These are phyloP conservation scores for Bolborhynchus lineola DNA, from an alignment of 2,113 vertebrate genomes.

Conservation along the genomic window DNA sequence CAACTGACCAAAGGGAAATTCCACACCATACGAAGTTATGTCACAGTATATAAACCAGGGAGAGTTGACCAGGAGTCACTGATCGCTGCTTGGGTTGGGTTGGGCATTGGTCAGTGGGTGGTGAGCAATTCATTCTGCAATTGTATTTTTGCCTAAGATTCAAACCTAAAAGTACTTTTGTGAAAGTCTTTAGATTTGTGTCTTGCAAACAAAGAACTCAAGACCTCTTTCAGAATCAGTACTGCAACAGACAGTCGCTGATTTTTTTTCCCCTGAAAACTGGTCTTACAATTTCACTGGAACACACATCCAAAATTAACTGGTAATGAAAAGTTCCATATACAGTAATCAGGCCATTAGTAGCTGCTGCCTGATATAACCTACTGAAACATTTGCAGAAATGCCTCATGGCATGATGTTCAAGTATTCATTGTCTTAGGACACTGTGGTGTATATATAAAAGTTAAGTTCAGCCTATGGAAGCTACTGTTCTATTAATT, in stretches of 20 bases:
- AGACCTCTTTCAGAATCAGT: not conserved
- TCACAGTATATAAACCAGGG: not conserved
- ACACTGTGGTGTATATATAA: not conserved
- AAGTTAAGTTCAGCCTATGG: not conserved
- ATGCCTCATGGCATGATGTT: not conserved
- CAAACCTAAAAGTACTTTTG: not conserved
- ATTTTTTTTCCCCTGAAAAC: not conserved
- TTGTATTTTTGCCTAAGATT: not conserved
- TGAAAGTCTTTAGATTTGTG: not conserved
- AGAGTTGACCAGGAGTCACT: not conserved
- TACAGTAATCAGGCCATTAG: not conserved
- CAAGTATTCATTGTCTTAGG: not conserved
- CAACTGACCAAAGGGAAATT: not conserved
- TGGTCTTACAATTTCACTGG: not conserved
- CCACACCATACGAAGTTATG: not conserved
- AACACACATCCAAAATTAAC: not conserved
- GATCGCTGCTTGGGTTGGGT: not conserved
- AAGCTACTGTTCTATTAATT: not conserved
- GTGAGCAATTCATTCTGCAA: not conserved
- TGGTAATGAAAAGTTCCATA: not conserved
- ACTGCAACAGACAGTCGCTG: not conserved
- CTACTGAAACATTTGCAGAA: not conserved
- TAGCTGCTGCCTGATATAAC: not conserved
- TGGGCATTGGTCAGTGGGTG: not conserved
- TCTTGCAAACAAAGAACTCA: not conserved